Percentiles rank a stretch among this genome's conserved stretches.
Conservation (phyloP, 2,113 vertebrate species). For the Ammodytes dubius region DNA sequence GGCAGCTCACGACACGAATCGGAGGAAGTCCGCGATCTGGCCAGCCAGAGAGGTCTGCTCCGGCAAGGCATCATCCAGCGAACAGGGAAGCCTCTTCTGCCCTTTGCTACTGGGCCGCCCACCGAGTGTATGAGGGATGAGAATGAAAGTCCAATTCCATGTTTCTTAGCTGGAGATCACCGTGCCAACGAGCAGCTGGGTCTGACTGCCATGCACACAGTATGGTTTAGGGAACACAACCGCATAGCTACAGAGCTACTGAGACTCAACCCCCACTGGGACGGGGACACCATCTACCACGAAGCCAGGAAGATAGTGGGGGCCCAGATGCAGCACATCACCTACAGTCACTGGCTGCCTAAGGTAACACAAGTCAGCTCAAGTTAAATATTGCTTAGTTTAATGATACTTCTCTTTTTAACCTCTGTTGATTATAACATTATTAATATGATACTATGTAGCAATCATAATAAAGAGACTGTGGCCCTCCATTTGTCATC, state of each 20-base stretch:
- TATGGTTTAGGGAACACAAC: slow-evolving; percentile 98
- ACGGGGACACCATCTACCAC: slow-evolving; percentile 97
- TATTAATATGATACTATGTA: background rate
- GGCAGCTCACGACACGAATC: slow-evolving; percentile 94
- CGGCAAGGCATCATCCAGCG: slow-evolving; percentile 96
- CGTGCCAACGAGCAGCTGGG: slow-evolving; percentile 96
- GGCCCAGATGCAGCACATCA: slow-evolving; percentile 98
- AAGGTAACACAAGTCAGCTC: slow-evolving; percentile 79
- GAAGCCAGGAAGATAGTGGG: slow-evolving; percentile 97
- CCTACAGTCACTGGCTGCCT: slow-evolving; percentile 96
- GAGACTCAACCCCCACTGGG: slow-evolving; percentile 96
- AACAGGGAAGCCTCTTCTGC: slow-evolving; percentile 95
- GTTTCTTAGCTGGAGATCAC: slow-evolving; percentile 97
- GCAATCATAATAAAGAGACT: background rate
- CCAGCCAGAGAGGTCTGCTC: slow-evolving; percentile 94
- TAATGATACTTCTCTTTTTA: background rate
- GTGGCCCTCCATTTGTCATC: background rate
- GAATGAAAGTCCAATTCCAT: slow-evolving; percentile 97
- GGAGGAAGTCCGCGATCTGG: slow-evolving; percentile 92
- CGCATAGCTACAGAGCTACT: slow-evolving; percentile 93
- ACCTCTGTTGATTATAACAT: background rate
- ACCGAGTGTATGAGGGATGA: slow-evolving; percentile 98
- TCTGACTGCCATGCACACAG: slow-evolving; percentile 95
- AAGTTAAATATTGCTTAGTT: background rate
- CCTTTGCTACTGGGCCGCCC: slow-evolving; percentile 94